Evolutionary conservation across 2,113 vertebrate species (phyloP), one percentile per base, ranked within the genome.

Genomic region (Epinephelus lanceolatus): DNA sequence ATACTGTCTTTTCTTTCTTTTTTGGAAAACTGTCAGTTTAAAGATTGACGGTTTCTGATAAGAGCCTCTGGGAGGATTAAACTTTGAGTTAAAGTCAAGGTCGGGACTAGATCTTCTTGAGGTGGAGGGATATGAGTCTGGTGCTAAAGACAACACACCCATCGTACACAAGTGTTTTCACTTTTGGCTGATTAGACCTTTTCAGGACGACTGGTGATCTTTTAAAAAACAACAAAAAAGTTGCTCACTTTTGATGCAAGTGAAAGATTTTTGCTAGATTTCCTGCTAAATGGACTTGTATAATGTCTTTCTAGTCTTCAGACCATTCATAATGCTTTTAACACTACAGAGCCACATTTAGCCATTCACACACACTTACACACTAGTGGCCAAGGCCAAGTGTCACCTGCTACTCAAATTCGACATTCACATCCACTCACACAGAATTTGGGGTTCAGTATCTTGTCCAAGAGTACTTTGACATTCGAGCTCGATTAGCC

Each of bases 111-210:
- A 2, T 78, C 55, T 27, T 80, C 61, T 15, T 23, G 14, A 33
- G 19, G 62, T 4, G 52, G 74, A 75, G n/a, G 53, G 69, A 69
- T 77, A 61, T 45, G 78, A 61, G 53, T 53, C 21, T 27, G 30
- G 55, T 70, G 40, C 75, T 61, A 72, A 85, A 59, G 84, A 84
- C 57, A 68, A 56, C 25, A 68, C 61, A 59, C n/a, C 11, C 1
- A 1, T 6, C 17, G 40, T 13, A 13, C 45, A 42, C 42, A 53
- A 17, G 47, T 27, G 6, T 56, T 56, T 53, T 57, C 49, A 49
- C 21, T 57, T 21, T 12, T 23, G 49, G 19, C 66, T 71, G 59
- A 65, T 63, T 21, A 11, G 23, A 81, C 9, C 33, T 69, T 40
- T 51, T 66, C n/a, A 21, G 51, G 33, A 37, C 33, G 23, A 42